Base-by-base conservation (phyloP, 2,888 invertebrate genomes). In the Drosophila mimica region DNA sequence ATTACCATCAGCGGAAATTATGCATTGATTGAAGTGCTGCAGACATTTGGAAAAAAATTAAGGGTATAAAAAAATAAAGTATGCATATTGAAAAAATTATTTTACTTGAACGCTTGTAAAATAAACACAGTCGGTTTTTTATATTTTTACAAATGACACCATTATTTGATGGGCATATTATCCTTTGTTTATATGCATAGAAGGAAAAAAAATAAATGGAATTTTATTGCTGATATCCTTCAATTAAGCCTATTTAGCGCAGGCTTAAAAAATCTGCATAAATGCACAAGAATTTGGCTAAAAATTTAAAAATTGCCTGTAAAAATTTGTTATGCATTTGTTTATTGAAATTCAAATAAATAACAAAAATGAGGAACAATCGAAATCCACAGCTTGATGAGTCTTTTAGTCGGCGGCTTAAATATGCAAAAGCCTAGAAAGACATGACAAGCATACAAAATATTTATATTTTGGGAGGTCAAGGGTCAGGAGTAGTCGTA, bases 1-100 rank as follows among this genome's bases (percentile, higher is more conserved):
- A 85, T 88, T 88, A 73, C 34, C 4, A 43, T 9, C 25, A 33
- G 38, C 57, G 86, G 77, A 85, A 85, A 88, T 85, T 67, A 82
- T 73, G 58, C 68, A 77, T 88, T 83, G 81, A 88, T 88, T 85
- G 79, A 60, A 11, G 36, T 36, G 36, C 36, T 40, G 57, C n/a
- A 34, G n/a, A 20, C 20, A 56, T 17, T 61, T 43, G 36, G n/a
- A 43, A 57, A 63, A 61, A 38, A 20, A 9, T 6, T 8, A 30
- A 8, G n/a, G n/a, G n/a, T n/a, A n/a, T n/a, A 57, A 63, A 61
- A 38, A 20, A 9, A 4, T 8, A 30, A 8, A 4, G 51, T 54
- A 51, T 31, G 36, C 15, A 54, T 61, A 34, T 51, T 25, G 17
- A 20, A 17, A 38, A 65, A 54, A 52, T 49, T 49, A 53, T 52